A percentile compares a stretch with the other conserved stretches of the same genome.
These are phyloP conservation scores for Timema podura DNA, from an alignment of 2,888 invertebrate genomes.

Conservation along the genomic window DNA sequence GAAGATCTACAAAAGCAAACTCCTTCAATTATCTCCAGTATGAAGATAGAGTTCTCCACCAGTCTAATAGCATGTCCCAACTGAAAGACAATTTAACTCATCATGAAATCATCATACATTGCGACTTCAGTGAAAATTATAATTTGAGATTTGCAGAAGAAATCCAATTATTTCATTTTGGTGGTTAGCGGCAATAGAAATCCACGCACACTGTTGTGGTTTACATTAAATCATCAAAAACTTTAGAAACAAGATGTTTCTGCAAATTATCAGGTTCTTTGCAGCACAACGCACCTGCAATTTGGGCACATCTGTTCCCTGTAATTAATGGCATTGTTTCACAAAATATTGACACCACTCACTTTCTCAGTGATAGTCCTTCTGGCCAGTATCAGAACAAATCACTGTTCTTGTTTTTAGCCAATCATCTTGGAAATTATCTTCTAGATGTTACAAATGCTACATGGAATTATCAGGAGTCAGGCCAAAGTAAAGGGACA, in stretches of 20 bases:
- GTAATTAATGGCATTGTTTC: not conserved
- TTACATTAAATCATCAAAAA: not conserved
- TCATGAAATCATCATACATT: not conserved
- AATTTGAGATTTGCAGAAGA: not conserved
- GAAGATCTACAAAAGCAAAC: not conserved
- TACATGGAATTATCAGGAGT: not conserved
- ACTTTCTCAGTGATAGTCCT: slow-evolving; percentile 11
- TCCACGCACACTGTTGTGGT: not conserved
- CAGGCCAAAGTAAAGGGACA: not conserved
- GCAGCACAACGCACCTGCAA: slow-evolving; percentile 13
- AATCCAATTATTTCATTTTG: slow-evolving; percentile 5
- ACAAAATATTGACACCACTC: slow-evolving; percentile 5
- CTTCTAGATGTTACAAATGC: slow-evolving; percentile 9
- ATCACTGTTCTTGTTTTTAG: not conserved
- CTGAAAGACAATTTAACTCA: slow-evolving; percentile 6
- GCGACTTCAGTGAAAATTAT: slow-evolving; percentile 10
- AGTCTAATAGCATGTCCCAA: slow-evolving; percentile 4
- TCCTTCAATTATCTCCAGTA: not conserved
- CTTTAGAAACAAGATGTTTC: slow-evolving; percentile 11
- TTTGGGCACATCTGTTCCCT: slow-evolving; percentile 2
- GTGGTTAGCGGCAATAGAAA: not conserved
- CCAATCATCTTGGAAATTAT: slow-evolving; percentile 2
- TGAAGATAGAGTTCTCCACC: slow-evolving; percentile 13
- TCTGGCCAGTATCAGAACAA: slow-evolving; percentile 4
- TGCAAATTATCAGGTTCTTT: not conserved